Percentiles rank a stretch among this genome's conserved stretches.
phyloP scores from a whole-genome alignment of 2,797 vertebrate species.

The Hippocampus kuda region DNA sequence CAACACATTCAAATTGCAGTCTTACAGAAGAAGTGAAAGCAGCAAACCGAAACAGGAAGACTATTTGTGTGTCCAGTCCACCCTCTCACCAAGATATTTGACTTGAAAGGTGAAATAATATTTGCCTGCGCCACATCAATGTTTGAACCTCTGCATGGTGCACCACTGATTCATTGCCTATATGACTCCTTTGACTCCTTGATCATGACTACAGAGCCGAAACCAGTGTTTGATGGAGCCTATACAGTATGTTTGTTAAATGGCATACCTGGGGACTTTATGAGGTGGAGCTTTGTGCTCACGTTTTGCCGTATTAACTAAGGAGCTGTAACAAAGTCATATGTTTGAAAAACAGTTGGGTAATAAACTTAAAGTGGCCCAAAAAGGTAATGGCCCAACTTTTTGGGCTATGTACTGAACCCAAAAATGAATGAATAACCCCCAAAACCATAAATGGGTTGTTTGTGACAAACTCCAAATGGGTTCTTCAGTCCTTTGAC shows the following conservation, averaged over 20 bases:
- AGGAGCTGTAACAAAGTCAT: background rate
- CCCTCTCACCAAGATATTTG: background rate
- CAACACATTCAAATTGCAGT: background rate
- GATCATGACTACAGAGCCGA: background rate
- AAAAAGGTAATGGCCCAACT: too few species aligned
- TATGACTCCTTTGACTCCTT: conserved; percentile 13
- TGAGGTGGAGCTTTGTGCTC: background rate
- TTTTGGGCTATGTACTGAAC: too few species aligned
- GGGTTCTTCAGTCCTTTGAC: too few species aligned
- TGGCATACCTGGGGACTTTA: background rate
- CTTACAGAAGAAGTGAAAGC: background rate
- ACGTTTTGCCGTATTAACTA: background rate
- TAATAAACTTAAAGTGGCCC: too few species aligned
- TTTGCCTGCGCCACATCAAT: conserved; percentile 13
- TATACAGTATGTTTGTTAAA: background rate
- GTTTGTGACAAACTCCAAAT: too few species aligned
- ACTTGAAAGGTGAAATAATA: conserved; percentile 10
- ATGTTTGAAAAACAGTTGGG: too few species aligned
- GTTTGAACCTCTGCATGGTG: conserved; percentile 26
- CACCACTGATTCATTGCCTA: conserved; percentile 15
- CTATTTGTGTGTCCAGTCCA: background rate
- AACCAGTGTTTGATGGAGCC: background rate
- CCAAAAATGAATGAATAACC: too few species aligned
- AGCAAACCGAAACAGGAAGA: conserved; percentile 7
- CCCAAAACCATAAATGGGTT: too few species aligned